These are phyloP conservation scores for Eilema sororculum DNA, from an alignment of 2,888 invertebrate genomes.

Conservation along the genomic window DNA sequence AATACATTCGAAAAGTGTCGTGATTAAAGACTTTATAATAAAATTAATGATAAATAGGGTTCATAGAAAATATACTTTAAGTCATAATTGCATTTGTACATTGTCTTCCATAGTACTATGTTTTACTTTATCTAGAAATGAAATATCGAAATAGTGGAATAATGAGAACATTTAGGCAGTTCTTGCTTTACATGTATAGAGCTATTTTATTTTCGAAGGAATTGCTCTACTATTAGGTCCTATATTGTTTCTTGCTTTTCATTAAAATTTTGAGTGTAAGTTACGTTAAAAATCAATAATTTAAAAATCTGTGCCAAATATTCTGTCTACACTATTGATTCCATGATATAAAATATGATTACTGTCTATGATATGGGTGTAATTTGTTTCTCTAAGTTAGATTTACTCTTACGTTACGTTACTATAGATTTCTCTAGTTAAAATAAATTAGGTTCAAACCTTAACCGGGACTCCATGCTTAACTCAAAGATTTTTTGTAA, in stretches of 20 bases:
- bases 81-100: conserved; percentile 46
- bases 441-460: background rate
- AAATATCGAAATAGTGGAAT: background rate
- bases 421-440: no score
- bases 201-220: no score
- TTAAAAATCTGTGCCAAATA: no score
- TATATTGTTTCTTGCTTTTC: background rate
- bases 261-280: no score
- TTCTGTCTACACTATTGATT: no score
- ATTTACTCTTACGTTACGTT: no score
- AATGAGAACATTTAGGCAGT: background rate
- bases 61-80: conserved; percentile 20
- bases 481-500: no score
- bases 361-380: background rate
- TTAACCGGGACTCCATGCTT: no score
- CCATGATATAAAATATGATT: no score
- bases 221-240: background rate
- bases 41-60: conserved; percentile 8
- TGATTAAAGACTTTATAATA: conserved; percentile 37
- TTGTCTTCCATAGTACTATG: conserved; percentile 28
- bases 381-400: background rate
- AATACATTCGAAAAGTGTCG: conserved; percentile 10
- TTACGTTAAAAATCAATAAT: no score
- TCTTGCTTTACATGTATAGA: background rate
- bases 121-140: background rate